Percentiles rank a stretch among this genome's conserved stretches.
Conservation (phyloP, 2,888 invertebrate species). For the Gisinianus flammeolus region DNA sequence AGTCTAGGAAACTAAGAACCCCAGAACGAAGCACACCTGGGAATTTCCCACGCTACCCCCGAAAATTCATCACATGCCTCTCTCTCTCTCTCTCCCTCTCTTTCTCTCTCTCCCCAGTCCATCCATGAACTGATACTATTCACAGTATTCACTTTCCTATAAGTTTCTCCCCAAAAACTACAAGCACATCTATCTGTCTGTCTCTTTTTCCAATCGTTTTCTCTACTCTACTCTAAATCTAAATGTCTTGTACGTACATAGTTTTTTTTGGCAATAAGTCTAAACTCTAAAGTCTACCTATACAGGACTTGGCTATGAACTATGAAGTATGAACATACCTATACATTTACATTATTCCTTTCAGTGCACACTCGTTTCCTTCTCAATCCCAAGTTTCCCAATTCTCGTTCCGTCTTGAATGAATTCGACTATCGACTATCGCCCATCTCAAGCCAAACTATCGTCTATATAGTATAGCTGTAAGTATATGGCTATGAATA, state of each 20-base stretch:
- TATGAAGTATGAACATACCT: too few species aligned
- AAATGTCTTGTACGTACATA: not conserved
- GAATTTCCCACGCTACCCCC: conserved; percentile 56
- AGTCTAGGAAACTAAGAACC: conserved; percentile 48
- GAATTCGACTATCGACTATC: too few species aligned
- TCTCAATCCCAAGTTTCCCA: too few species aligned
- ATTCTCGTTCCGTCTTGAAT: too few species aligned
- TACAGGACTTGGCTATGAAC: too few species aligned
- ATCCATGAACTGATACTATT: conserved; percentile 44
- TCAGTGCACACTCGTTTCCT: too few species aligned
- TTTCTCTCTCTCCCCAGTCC: too few species aligned
- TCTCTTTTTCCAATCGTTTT: conserved; percentile 28
- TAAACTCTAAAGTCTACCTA: not conserved
- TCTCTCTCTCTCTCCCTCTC: conserved; percentile 30
- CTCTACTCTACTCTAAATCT: too few species aligned
- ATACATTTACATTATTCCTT: too few species aligned
- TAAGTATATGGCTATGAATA: too few species aligned
- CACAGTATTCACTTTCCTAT: conserved; percentile 42
- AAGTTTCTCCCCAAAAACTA: conserved; percentile 15
- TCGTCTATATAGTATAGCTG: too few species aligned
- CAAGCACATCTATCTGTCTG: conserved; percentile 36
- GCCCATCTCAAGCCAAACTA: too few species aligned
- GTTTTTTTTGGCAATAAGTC: conserved; percentile 4
- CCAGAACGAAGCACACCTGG: conserved; percentile 51
- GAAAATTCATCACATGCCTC: conserved; percentile 58